Percentiles rank a stretch among this genome's conserved stretches.
These are phyloP conservation scores for Spicauda simplicius DNA, from an alignment of 2,888 invertebrate genomes.

Conservation along the genomic window DNA sequence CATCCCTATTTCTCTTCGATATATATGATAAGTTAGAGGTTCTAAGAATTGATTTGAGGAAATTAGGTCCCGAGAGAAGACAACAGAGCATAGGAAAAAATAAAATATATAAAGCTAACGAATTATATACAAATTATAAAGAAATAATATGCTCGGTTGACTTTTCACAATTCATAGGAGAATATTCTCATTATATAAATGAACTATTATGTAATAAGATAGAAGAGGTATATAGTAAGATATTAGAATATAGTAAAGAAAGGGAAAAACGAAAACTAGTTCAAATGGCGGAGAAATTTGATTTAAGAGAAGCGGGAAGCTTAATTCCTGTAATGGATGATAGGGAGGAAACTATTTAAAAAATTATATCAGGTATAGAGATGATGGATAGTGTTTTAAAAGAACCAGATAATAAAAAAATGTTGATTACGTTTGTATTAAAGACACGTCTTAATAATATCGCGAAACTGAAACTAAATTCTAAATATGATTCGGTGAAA, in stretches of 20 bases:
- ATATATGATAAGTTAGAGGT: conserved; percentile 1
- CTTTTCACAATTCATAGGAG: neutral
- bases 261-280: neutral
- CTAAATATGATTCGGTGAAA: neutral
- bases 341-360: conserved; percentile 4
- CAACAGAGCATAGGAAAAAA: neutral
- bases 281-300: conserved; percentile 13
- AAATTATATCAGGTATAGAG: no score
- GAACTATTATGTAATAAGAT: neutral
- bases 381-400: no score
- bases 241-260: conserved; percentile 1
- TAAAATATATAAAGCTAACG: conserved; percentile 6
- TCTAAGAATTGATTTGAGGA: conserved; percentile 1
- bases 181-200: conserved; percentile 2
- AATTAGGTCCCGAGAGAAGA: conserved; percentile 10
- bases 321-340: neutral
- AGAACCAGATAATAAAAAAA: neutral
- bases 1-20: no score
- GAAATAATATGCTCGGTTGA: conserved; percentile 1
- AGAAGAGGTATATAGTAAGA: neutral
- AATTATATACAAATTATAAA: conserved; percentile 6
- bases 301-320: conserved; percentile 5
- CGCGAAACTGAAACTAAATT: neutral
- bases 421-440: conserved; percentile 13
- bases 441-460: conserved; percentile 1